Percentiles rank a stretch among this genome's conserved stretches.
Evolutionary conservation across 2,797 vertebrate species (phyloP).

Genomic region (Cryptoblepharus egeriae): DNA sequence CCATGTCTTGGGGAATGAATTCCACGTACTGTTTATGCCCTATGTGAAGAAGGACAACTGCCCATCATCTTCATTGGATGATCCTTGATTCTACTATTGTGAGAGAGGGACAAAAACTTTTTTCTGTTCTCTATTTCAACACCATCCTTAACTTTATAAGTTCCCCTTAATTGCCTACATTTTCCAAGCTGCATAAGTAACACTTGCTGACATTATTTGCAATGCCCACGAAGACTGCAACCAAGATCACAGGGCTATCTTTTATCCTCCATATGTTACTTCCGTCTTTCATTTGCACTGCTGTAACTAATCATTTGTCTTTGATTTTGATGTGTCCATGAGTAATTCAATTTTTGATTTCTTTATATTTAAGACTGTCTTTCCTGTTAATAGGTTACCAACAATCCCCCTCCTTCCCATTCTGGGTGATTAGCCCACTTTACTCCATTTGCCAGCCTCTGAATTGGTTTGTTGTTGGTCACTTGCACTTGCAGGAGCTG

Average conservation of each 20-base stretch:
- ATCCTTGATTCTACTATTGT: no score
- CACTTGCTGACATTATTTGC: not conserved
- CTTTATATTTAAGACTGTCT: slow-evolving; percentile 54
- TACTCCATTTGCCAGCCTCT: slow-evolving; percentile 54
- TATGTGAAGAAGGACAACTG: no score
- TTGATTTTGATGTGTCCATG: slow-evolving; percentile 39
- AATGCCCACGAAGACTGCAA: not conserved
- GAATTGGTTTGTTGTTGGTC: slow-evolving; percentile 47
- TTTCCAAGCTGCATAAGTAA: not conserved
- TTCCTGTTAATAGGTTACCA: slow-evolving; percentile 55
- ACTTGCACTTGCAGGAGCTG: slow-evolving; percentile 62
- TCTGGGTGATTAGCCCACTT: slow-evolving; percentile 38
- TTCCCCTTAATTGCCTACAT: no score
- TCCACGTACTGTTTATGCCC: no score
- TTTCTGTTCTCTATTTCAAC: no score
- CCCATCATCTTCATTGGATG: no score
- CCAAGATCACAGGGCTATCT: not conserved
- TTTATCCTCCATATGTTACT: not conserved
- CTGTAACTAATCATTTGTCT: slow-evolving; percentile 26
- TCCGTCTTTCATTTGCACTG: not conserved
- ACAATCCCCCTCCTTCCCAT: slow-evolving; percentile 20
- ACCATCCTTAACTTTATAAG: no score
- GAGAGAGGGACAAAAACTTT: no score
- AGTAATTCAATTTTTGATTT: slow-evolving; percentile 64
- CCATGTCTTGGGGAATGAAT: no score